phyloP scores from a whole-genome alignment of 2,113 vertebrate genomes.

The Ciconia stormi region DNA sequence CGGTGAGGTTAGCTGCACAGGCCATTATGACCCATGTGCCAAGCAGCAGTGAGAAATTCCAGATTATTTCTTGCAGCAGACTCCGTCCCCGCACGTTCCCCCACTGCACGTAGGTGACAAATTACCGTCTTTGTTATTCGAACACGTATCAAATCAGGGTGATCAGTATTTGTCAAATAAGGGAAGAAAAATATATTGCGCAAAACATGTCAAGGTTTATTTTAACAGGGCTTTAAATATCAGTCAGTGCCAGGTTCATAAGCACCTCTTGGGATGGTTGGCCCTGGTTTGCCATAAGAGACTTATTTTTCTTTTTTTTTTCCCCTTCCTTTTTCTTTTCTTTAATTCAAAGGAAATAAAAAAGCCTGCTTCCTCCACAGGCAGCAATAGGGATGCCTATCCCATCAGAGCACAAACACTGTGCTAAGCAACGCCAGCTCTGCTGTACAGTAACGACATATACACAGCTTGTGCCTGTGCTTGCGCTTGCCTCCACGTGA shows the following conservation, averaged over 20 bases:
- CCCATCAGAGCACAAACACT: neutral
- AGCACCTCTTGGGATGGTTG: neutral
- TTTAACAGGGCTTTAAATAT: neutral
- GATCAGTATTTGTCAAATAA: neutral
- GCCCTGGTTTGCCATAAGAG: neutral
- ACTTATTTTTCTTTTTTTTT: neutral
- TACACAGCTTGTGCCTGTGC: neutral
- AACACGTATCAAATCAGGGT: neutral
- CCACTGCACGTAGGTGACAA: neutral
- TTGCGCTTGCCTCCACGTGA: neutral
- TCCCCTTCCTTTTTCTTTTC: neutral
- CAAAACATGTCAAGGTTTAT: slow-evolving; percentile 4
- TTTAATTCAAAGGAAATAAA: neutral
- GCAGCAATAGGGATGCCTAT: too few relatives aligned
- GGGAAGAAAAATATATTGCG: neutral
- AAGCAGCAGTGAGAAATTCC: neutral
- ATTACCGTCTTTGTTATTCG: neutral
- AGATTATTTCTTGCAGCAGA: neutral
- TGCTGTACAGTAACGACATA: too few relatives aligned
- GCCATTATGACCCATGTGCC: accelerated
- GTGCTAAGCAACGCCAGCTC: neutral
- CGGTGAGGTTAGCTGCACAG: accelerated
- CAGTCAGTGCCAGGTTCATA: neutral
- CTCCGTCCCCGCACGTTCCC: neutral
- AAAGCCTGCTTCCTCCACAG: neutral